Base-by-base conservation (phyloP, 2,113 vertebrate species). In the Girardinichthys multiradiatus region DNA sequence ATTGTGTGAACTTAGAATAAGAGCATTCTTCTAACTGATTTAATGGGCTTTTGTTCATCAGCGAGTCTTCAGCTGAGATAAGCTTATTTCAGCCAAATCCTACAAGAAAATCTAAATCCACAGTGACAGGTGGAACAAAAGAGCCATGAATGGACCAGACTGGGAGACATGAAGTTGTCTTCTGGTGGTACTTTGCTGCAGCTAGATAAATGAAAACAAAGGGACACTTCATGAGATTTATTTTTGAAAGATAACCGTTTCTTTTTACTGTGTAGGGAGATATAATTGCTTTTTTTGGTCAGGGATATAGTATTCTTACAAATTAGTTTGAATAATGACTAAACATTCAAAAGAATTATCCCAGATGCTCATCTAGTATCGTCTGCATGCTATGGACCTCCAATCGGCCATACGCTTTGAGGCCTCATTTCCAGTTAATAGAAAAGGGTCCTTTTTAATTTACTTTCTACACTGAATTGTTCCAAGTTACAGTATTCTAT, bases 51-150 rank as follows among this genome's bases (percentile, higher is more conserved):
- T 94, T 93, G 92, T 94, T 80, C 85, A 91, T 91, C 86, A 84
- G 80, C 85, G 78, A 76, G 86, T 90, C 87, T 77, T 87, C 78
- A 87, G 74, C 71, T 73, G 86, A 93, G 93, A 94, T 94, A 94
- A 95, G 92, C 92, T 91, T 90, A 84, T 93, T 94, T 92, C 80
- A 92, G 85, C 81, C 89, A 62, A 75, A 86, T 86, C 85, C 89
- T 92, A 93, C 87, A 83, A 87, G 81, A 66, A 79, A 79, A 82
- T 74, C 75, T 89, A 93, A 94, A 95, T 94, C 87, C 89, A 90
- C 87, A 91, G 75, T 94, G 94, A 94, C 94, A 93, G 91, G 89
- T 93, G 93, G 90, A 94, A 94, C 93, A 94, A 94, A 93, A 84
- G 86, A 79, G 74, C 57, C 70, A 45, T 87, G 64, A 90, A 90